Base-by-base conservation (phyloP, 1,140 invertebrate species). In the Druon quercuslanigerum region DNA sequence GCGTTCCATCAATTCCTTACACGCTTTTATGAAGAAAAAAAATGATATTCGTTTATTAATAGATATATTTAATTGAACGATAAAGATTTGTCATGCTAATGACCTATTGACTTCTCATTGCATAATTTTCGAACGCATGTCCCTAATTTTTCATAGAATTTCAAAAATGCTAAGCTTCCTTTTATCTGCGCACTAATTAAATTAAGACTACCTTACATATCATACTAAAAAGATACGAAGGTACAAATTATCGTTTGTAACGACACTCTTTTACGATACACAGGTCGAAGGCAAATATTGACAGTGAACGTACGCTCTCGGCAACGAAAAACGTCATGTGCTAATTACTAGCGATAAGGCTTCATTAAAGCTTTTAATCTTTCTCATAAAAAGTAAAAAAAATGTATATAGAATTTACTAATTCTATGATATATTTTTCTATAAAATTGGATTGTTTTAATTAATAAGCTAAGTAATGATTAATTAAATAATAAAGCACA, bases 231-330 rank as follows among this genome's bases (percentile, higher is more conserved):
- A 66, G 16, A 66, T 46, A 46, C 25, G 16, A 66, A 66, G 60
- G 25, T 66, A 33, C 11, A 20, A 60, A 60, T 66, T 66, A 33
- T 66, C 60, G 25, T 66, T 66, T 66, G 74, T n/a, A 17, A 78
- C 25, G 19, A 71, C 60, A 51, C 52, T 33, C 73, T 60, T 80
- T 74, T 71, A 19, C 50, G 5, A 76, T n/a, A 11, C 51, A 71
- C 56, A 77, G 73, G 74, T 75, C 54, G 51, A 56, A 50, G 51
- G 76, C 51, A 74, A 76, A 74, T 74, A 78, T 78, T 71, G 76
- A 78, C 72, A 78, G 73, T 76, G 50, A 78, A 54, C n/a, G 20
- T 50, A 20, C 13, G 20, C 20, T 54, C 40, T 33, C 52, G n/a
- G 25, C 19, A 3, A 60, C 60, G 16, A 52, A 72, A 52, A 70